These are phyloP conservation scores for Colossoma macropomum DNA, from an alignment of 2,113 vertebrate species.

Conservation along the genomic window DNA sequence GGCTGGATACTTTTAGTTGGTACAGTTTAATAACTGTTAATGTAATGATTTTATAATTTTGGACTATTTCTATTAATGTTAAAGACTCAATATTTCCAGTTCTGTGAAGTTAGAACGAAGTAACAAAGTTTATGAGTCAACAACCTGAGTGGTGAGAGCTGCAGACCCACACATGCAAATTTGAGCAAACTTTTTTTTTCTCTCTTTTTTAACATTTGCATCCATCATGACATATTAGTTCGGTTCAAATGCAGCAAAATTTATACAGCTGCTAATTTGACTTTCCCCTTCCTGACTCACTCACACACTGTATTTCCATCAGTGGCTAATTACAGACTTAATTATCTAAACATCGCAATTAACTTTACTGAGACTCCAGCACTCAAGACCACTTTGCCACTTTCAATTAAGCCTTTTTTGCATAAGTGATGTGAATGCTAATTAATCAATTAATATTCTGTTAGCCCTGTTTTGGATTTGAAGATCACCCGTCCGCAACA, in stretches of 20 bases:
- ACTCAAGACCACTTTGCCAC: constrained; percentile 52
- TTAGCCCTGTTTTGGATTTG: constrained; percentile 51
- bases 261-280: constrained; percentile 53
- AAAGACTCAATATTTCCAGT: neutral
- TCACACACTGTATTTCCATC: constrained; percentile 60
- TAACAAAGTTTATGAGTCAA: neutral
- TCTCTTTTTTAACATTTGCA: neutral
- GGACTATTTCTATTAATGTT: no score
- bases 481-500: constrained; percentile 45
- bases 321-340: constrained; percentile 60
- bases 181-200: constrained; percentile 4
- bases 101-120: neutral
- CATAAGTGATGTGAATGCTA: constrained; percentile 60
- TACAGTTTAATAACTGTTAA: no score
- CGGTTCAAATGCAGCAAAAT: constrained; percentile 38
- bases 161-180: neutral
- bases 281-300: constrained; percentile 50
- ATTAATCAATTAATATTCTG: constrained; percentile 60
- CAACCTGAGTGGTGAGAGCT: neutral
- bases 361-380: constrained; percentile 56
- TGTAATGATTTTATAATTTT: no score
- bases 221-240: constrained; percentile 44
- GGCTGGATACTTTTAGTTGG: no score
- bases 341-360: constrained; percentile 62
- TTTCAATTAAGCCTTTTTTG: constrained; percentile 59